Base-by-base conservation (phyloP, 2,113 vertebrate species). In the Caranx melampygus region DNA sequence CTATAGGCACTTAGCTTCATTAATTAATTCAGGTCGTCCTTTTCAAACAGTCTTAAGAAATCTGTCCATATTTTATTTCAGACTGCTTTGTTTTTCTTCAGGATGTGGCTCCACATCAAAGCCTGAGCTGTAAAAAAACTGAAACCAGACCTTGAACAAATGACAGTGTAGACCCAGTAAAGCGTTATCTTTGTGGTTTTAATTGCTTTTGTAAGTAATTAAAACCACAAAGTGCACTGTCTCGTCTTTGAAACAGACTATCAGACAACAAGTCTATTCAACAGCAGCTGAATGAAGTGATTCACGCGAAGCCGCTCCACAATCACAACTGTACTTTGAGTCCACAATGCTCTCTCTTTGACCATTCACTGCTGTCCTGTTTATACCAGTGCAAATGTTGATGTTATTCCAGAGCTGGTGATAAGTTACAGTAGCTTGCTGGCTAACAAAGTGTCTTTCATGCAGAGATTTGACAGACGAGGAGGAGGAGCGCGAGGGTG, bases 361-460 rank as follows among this genome's bases (percentile, higher is more conserved):
- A 88, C 79, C 82, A 86, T 83, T 93, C 85, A 91, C 80, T 9
- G 65, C 75, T 4, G 52, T 5, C 75, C 88, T 88, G 84, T 91
- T 84, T 78, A 74, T n/a, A 60, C 62, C 69, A 42, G 34, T 35
- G 70, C 12, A 6, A 87, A 59, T 71, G 81, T 77, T 84, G 78
- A 87, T 82, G 85, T 91, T 90, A 74, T 76, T 85, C 31, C 70
- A n/a, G 61, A 21, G 16, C 63, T 10, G 54, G 57, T 26, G 88
- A 90, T 90, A 89, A 83, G 70, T 84, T 73, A 62, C 74, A 20
- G 80, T 72, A 73, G 78, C 71, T 20, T 20, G 72, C 51, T n/a
- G 78, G 47, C 67, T 72, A 64, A 89, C 88, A 90, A 68, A 72
- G 26, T 31, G 72, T 67, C 88, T 85, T 89, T 91, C 82, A 90